Evolutionary conservation across 2,888 invertebrate genomes (phyloP).

Genomic region (Sipha maydis): DNA sequence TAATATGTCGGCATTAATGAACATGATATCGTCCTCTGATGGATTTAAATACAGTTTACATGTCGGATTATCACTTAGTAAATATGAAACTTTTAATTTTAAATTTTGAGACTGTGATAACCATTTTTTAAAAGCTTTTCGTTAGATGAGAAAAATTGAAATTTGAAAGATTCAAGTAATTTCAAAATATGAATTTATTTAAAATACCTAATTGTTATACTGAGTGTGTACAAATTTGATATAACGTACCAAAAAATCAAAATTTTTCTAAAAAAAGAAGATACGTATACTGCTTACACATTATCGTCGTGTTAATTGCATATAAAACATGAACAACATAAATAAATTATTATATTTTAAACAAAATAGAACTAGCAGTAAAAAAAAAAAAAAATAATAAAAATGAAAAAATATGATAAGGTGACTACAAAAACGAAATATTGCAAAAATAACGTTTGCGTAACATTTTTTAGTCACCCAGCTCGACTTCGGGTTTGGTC

Average conservation of each 20-base stretch:
- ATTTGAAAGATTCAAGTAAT: not conserved
- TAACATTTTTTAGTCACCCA: not conserved
- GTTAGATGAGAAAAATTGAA: not conserved
- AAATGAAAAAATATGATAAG: not conserved
- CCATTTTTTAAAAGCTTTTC: not conserved
- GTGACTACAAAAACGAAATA: not conserved
- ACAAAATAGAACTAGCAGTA: not conserved
- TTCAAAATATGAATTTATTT: not conserved
- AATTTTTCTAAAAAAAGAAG: not conserved
- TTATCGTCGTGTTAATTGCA: not conserved
- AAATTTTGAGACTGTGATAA: not conserved
- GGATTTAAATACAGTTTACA: too few species aligned
- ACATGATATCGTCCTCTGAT: too few species aligned
- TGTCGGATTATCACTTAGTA: too few species aligned
- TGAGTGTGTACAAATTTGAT: not conserved
- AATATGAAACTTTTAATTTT: not conserved
- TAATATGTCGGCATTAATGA: too few species aligned
- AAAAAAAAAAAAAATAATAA: not conserved
- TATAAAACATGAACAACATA: not conserved
- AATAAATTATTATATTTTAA: not conserved
- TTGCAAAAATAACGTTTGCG: not conserved
- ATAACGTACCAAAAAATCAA: not conserved
- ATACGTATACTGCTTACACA: not conserved
- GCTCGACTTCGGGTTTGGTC: not conserved
- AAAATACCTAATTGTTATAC: not conserved